These are phyloP conservation scores for Urechis unicinctus DNA, from an alignment of 2,888 invertebrate genomes.

Conservation along the genomic window DNA sequence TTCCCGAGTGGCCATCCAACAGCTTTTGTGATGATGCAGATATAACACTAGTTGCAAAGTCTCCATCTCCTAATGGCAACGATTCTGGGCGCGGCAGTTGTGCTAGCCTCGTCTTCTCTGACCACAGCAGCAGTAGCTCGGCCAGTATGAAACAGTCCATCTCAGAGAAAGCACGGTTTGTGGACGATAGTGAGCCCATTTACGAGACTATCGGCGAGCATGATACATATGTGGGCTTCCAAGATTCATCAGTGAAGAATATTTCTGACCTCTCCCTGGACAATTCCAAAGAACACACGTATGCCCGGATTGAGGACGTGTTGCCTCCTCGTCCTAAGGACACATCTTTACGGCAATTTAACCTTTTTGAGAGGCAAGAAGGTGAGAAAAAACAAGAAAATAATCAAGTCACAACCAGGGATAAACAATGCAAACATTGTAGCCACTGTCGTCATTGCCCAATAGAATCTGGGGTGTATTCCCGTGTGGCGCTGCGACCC, in stretches of 20 bases:
- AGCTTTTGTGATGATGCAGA: neutral
- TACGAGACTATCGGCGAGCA: neutral
- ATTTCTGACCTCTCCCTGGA: neutral
- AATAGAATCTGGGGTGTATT: neutral
- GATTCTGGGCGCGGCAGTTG: neutral
- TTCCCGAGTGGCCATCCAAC: neutral
- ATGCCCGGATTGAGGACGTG: neutral
- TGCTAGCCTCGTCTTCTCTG: neutral
- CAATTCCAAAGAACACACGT: neutral
- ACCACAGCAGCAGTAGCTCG: too few species aligned
- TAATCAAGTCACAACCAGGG: neutral
- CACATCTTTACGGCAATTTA: neutral
- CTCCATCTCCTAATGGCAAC: neutral
- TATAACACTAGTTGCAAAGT: neutral
- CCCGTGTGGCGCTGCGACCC: neutral
- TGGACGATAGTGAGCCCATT: neutral
- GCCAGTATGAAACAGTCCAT: too few species aligned
- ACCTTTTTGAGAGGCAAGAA: neutral
- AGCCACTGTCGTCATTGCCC: neutral
- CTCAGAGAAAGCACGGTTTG: neutral
- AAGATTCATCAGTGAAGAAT: neutral
- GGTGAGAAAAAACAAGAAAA: neutral
- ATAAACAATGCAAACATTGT: neutral
- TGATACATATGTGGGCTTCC: neutral
- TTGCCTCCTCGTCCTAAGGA: neutral